phyloP scores from a whole-genome alignment of 2,888 invertebrate genomes.

The Agrenia bidenticulata region DNA sequence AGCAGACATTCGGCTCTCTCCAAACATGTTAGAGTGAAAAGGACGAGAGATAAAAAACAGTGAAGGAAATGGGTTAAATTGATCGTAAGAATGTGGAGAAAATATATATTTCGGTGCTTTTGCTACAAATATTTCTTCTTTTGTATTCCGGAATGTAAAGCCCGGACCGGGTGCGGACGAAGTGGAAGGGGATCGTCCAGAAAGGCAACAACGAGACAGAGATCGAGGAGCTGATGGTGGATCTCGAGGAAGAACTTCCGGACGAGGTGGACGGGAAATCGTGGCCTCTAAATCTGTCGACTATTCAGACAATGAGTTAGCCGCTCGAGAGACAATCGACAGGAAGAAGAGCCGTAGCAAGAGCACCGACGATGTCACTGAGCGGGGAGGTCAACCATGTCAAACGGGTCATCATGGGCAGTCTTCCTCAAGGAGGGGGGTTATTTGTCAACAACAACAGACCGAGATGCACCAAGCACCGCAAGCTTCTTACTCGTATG shows the following conservation, averaged over 20 bases:
- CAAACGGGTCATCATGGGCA: conserved; percentile 53
- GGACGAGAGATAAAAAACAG: neutral
- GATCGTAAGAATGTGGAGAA: conserved; percentile 19
- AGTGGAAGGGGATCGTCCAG: conserved; percentile 39
- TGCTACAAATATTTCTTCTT: neutral
- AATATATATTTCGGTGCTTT: conserved; percentile 9
- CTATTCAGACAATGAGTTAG: conserved; percentile 60
- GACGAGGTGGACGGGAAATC: conserved; percentile 52
- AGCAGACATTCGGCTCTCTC: no score
- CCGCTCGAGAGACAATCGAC: conserved; percentile 48
- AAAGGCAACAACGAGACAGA: conserved; percentile 24
- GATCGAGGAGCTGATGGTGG: conserved; percentile 40
- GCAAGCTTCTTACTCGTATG: conserved; percentile 16
- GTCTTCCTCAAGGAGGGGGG: conserved; percentile 36
- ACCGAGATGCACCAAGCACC: conserved; percentile 4
- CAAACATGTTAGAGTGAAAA: no score
- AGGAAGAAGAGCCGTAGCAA: conserved; percentile 63
- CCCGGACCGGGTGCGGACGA: conserved; percentile 41
- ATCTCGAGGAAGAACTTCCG: conserved; percentile 44
- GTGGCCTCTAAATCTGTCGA: conserved; percentile 60
- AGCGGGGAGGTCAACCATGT: conserved; percentile 56
- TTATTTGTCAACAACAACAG: conserved; percentile 27
- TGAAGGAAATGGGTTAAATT: conserved; percentile 23
- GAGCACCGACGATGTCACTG: conserved; percentile 82
- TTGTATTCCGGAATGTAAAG: neutral